phyloP scores from a whole-genome alignment of 2,888 invertebrate genomes.

The Noctua comes region DNA sequence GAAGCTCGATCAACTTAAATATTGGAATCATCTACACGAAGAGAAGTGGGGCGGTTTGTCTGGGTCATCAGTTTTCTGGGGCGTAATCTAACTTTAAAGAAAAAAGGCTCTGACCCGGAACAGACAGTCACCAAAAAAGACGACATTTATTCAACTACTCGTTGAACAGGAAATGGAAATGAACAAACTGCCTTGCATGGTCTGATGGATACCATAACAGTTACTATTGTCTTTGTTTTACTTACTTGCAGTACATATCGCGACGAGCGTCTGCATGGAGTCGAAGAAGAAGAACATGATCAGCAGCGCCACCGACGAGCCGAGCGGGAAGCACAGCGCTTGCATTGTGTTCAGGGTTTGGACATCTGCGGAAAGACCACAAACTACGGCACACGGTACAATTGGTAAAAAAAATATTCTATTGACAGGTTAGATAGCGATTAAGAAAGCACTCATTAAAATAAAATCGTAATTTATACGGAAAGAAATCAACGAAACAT shows the following conservation, averaged over 20 bases:
- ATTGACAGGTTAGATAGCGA: neutral
- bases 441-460: neutral
- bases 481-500: neutral
- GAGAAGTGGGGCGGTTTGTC: neutral
- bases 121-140: conserved; percentile 8
- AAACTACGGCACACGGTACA: neutral
- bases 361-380: conserved; percentile 89
- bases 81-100: neutral
- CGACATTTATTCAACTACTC: neutral
- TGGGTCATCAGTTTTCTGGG: neutral
- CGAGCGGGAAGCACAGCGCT: conserved; percentile 98
- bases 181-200: conserved; percentile 24
- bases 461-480: neutral
- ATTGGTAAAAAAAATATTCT: neutral
- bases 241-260: conserved; percentile 99
- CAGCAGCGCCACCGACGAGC: conserved; percentile 98
- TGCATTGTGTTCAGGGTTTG: conserved; percentile 99
- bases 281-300: conserved; percentile 99
- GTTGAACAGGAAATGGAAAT: conserved; percentile 28
- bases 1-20: neutral
- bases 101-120: conserved; percentile 41
- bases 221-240: conserved; percentile 63
- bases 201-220: conserved; percentile 11
- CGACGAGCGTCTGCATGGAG: conserved; percentile 99
- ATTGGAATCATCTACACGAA: neutral